Base-by-base conservation (phyloP, 2,888 invertebrate species). In the Anaspis maculata region DNA sequence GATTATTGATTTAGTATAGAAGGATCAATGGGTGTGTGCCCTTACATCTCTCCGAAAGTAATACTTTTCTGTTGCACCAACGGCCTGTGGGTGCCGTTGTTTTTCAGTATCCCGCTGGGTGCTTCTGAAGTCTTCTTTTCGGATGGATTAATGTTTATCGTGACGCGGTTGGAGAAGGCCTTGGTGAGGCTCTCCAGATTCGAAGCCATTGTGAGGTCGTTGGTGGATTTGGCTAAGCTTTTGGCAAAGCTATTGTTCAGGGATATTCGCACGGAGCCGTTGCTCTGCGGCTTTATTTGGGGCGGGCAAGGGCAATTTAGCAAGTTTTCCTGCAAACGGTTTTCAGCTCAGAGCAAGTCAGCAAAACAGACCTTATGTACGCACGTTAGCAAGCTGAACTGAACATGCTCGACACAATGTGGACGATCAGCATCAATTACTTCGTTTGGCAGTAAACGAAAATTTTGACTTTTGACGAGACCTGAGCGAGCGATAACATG, bases 91-190 rank as follows among this genome's bases (percentile, higher is more conserved):
- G 47, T 53, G 37, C 59, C 57, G 47, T 64, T 19, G 11, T 11
- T 71, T 57, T 73, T 73, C 30, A 73, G 55, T 42, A 73, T 74
- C 12, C 73, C 72, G 56, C 66, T 71, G 6, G 63, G 65, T 10
- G 59, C 41, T 3, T 63, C 63, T 13, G 31, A 5, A 27, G 52
- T 51, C 49, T 62, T 57, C 31, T 50, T 54, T 15, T 56, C 54
- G 32, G 42, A 42, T 19, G 24, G 5, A 46, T 39, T 30, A 43
- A 61, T 54, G 37, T 59, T 63, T 32, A 66, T 63, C 31, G 59
- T 66, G 22, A 64, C 58, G 28, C 61, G 53, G 37, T 61, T 64
- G 24, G 52, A 48, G 15, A 51, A 40, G 22, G 48, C 45, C 26
- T 46, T 44, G 15, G 50, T 37, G 7, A 45, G 33, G 32, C 41